phyloP scores from a whole-genome alignment of 2,113 vertebrate genomes.

The Oostethus manadensis region DNA sequence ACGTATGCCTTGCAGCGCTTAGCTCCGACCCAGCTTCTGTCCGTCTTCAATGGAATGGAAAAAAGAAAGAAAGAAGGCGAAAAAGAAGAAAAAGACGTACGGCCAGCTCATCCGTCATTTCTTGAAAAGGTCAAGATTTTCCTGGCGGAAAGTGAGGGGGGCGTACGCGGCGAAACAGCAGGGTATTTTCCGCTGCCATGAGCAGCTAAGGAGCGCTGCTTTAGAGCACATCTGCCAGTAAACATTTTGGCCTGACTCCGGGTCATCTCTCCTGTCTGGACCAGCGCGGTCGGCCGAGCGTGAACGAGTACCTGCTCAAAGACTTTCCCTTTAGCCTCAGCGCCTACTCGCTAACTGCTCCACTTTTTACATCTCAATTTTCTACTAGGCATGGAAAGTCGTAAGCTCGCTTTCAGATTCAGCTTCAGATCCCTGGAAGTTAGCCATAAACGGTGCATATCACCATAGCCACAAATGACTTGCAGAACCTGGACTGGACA shows the following conservation, averaged over 20 bases:
- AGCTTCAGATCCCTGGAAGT: no score
- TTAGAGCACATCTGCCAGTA: slow-evolving; percentile 95
- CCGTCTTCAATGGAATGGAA: no score
- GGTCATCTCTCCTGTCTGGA: slow-evolving; percentile 86
- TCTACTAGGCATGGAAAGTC: no score
- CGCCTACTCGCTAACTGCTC: slow-evolving; percentile 44
- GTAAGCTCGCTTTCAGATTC: no score
- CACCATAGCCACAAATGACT: no score
- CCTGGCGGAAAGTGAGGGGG: slow-evolving; percentile 84
- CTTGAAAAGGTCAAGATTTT: slow-evolving; percentile 95
- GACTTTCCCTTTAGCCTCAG: slow-evolving; percentile 64
- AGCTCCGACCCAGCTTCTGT: no score
- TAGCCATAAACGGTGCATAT: no score
- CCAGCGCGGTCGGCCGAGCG: slow-evolving; percentile 70
- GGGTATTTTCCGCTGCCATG: slow-evolving; percentile 97
- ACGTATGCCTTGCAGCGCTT: slow-evolving; percentile 80
- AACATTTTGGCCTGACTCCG: slow-evolving; percentile 94
- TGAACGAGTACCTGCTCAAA: slow-evolving; percentile 81
- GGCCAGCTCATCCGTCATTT: slow-evolving; percentile 88
- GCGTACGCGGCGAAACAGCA: slow-evolving; percentile 87
- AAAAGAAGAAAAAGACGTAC: no score
- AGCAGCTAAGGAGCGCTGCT: slow-evolving; percentile 93
- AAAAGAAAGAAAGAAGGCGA: no score
- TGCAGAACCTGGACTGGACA: no score
- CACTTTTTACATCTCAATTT: no score